Evolutionary conservation across 2,797 vertebrate species (phyloP).

Genomic region (Okamejei kenojei): DNA sequence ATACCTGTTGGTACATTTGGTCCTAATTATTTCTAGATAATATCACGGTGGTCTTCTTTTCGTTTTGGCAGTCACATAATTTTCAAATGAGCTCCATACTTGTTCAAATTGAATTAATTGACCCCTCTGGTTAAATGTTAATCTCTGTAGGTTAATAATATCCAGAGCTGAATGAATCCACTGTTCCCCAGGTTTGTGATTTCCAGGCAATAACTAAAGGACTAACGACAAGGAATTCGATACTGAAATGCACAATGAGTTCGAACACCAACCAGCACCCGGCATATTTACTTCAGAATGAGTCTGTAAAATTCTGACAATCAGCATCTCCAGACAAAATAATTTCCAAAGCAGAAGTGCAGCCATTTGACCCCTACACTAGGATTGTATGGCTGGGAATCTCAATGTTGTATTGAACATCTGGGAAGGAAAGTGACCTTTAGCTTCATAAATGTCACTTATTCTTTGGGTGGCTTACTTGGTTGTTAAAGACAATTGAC

Average conservation of each 20-base stretch:
- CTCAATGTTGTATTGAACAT: background rate
- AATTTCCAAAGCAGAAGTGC: background rate
- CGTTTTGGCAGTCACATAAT: constrained; percentile 29
- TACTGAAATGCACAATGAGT: background rate
- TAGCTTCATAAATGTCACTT: background rate
- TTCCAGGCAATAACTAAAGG: constrained; percentile 21
- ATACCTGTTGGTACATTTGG: constrained; percentile 15
- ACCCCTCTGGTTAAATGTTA: constrained; percentile 32
- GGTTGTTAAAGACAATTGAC: background rate
- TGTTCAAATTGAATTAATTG: constrained; percentile 35
- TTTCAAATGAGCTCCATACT: constrained; percentile 36
- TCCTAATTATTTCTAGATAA: constrained; percentile 28
- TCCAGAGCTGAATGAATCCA: constrained; percentile 24
- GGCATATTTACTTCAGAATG: background rate
- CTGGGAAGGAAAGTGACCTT: background rate
- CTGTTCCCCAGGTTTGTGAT: background rate
- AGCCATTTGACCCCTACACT: background rate
- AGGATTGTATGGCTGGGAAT: background rate
- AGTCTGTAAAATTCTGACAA: background rate
- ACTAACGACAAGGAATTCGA: background rate
- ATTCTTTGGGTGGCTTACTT: background rate
- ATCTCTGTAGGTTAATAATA: constrained; percentile 35
- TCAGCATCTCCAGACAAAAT: background rate
- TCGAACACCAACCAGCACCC: background rate
- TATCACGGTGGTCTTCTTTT: constrained; percentile 21